Base-by-base conservation (phyloP, 2,797 vertebrate genomes). In the Sebastes steindachneri region DNA sequence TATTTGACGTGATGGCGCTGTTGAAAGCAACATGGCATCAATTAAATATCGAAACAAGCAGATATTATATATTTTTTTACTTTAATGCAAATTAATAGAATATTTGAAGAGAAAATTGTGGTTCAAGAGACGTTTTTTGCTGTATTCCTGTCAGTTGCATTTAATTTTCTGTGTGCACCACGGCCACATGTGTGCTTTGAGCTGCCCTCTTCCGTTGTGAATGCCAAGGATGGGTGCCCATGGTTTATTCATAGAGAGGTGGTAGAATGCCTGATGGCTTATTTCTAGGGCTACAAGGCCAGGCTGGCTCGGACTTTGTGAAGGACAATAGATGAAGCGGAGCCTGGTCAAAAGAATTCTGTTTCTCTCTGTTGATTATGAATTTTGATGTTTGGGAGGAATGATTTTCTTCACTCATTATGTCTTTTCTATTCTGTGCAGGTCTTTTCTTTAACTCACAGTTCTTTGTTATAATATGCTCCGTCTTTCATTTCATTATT, bases 201-300 rank as follows among this genome's bases (percentile, higher is more conserved):
- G 63, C 59, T 75, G 81, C 82, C 78, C 48, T 70, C 81, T 87
- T 91, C 59, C 76, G 90, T 54, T 87, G 75, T 72, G 80, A 82
- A 71, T 82, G 79, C 81, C 85, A 87, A 86, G 62, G 64, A 84
- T 85, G 55, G 28, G 55, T 75, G 35, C n/a, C 80, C 66, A 84
- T 89, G 84, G 83, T 94, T 92, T 93, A 92, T 93, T 92, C 86
- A 93, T 92, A 59, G 77, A 63, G 72, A 84, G 53, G 45, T 79
- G 85, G 81, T 70, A 84, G 82, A 87, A 88, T 82, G 73, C 69
- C 81, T 83, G 66, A 81, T 89, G 84, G 77, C 85, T 89, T 53
- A 79, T 88, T 90, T 85, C 60, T 77, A 48, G 26, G 72, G 75
- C 72, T 55, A 67, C 29, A 7, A 86, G 84, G 78, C 75, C 81